A percentile compares a stretch with the other conserved stretches of the same genome.
Conservation (phyloP, 92 coral and sea anemone species). For the Parazoanthus darwini region DNA sequence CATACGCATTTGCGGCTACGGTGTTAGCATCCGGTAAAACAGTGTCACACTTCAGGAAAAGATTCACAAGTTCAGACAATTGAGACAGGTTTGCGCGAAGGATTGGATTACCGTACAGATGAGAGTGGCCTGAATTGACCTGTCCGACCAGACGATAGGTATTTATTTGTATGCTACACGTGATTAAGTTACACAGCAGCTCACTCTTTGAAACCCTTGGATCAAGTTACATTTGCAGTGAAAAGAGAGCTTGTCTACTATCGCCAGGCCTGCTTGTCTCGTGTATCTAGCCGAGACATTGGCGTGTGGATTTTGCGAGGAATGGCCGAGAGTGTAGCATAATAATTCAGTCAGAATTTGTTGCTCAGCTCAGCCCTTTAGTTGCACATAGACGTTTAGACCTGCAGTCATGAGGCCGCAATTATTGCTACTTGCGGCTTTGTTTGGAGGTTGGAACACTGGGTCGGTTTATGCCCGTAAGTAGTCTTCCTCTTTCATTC, state of each 20-base stretch:
- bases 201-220: constrained; percentile 22
- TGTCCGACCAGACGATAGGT: constrained; percentile 43
- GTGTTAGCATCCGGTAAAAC: too few relatives aligned
- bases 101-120: constrained; percentile 12
- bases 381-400: background rate
- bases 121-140: constrained; percentile 24
- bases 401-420: constrained; percentile 9
- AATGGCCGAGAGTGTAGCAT: constrained; percentile 40
- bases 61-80: background rate
- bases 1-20: too few relatives aligned
- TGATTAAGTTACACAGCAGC: constrained; percentile 44
- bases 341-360: background rate
- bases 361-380: constrained; percentile 30
- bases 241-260: constrained; percentile 40
- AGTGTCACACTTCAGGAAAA: too few relatives aligned
- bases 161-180: constrained; percentile 40
- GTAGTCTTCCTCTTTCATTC: constrained; percentile 10
- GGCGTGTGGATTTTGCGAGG: constrained; percentile 38
- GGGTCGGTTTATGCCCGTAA: constrained; percentile 28
- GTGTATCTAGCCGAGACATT: constrained; percentile 27
- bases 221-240: constrained; percentile 29
- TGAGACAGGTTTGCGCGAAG: constrained; percentile 1
- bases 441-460: constrained; percentile 32
- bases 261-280: constrained; percentile 29
- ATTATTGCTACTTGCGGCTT: background rate